These are phyloP conservation scores for Troglohyphantes excavatus DNA, from an alignment of 2,888 invertebrate genomes.

Conservation along the genomic window DNA sequence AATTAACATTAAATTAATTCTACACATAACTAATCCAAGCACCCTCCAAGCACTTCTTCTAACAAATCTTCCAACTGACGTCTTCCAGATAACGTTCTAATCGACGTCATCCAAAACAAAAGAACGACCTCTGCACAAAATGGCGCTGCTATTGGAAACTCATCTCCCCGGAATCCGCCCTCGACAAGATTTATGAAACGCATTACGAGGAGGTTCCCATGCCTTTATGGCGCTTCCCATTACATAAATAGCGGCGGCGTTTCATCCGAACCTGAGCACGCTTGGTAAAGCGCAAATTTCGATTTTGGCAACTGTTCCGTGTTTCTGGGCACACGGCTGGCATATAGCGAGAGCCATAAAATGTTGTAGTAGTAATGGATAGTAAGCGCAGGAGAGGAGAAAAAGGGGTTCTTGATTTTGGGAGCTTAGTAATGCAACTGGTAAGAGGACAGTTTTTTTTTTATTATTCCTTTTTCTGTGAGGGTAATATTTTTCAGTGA, in stretches of 20 bases:
- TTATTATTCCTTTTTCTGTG: too few relatives aligned
- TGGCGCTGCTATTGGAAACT: conserved; percentile 6
- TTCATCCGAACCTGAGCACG: neutral
- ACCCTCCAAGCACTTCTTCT: too few relatives aligned
- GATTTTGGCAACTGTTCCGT: neutral
- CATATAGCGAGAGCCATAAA: neutral
- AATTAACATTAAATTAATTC: too few relatives aligned
- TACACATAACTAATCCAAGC: too few relatives aligned
- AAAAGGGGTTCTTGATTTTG: too few relatives aligned
- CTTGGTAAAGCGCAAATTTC: neutral
- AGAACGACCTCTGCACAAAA: neutral
- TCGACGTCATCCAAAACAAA: neutral
- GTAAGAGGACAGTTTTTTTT: too few relatives aligned
- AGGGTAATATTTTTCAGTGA: too few relatives aligned
- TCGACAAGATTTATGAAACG: conserved; percentile 18
- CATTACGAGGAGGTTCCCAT: conserved; percentile 3
- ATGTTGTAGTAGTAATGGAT: neutral
- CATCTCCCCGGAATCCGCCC: neutral
- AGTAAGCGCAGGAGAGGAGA: neutral
- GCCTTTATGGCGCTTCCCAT: neutral
- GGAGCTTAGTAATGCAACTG: too few relatives aligned
- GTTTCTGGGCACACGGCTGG: neutral
- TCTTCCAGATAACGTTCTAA: too few relatives aligned
- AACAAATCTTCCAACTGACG: too few relatives aligned
- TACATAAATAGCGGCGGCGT: conserved; percentile 1